Conservation (phyloP, 1,140 invertebrate genomes). For the Pissodes strobi region DNA sequence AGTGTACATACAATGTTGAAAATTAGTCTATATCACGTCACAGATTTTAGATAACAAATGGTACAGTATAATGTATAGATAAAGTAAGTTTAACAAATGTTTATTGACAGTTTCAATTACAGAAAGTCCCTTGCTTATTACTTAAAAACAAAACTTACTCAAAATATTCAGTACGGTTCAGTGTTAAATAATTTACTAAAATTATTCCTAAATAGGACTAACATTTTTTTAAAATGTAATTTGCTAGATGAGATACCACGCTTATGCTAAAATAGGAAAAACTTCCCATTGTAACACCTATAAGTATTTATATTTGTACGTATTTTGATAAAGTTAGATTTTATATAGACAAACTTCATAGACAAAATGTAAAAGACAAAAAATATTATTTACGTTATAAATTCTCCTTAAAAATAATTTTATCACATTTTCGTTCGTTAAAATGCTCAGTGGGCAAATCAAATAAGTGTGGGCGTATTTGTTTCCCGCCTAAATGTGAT, state of each 20-base stretch:
- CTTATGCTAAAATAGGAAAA: constrained; percentile 1
- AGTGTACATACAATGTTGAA: neutral
- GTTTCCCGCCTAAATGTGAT: too few relatives aligned
- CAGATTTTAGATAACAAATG: too few relatives aligned
- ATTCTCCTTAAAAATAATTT: constrained; percentile 27
- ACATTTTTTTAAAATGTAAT: constrained; percentile 18
- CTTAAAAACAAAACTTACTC: neutral
- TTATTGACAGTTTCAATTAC: neutral
- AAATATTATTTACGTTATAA: constrained; percentile 5
- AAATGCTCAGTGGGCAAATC: neutral
- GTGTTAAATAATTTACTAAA: constrained; percentile 30
- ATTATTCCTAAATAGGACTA: constrained; percentile 19
- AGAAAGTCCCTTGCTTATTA: neutral
- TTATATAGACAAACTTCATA: constrained; percentile 20
- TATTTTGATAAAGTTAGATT: constrained; percentile 7
- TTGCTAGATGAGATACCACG: constrained; percentile 11
- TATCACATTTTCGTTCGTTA: constrained; percentile 31
- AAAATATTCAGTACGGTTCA: constrained; percentile 19
- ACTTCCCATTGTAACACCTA: constrained; percentile 10
- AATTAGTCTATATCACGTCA: neutral
- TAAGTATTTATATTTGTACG: constrained; percentile 26
- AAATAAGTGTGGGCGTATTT: neutral
- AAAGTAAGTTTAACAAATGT: neutral
- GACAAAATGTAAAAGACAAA: constrained; percentile 13
- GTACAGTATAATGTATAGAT: neutral